These are phyloP conservation scores for Ancistrus triradiatus DNA, from an alignment of 2,113 vertebrate species.

Conservation along the genomic window DNA sequence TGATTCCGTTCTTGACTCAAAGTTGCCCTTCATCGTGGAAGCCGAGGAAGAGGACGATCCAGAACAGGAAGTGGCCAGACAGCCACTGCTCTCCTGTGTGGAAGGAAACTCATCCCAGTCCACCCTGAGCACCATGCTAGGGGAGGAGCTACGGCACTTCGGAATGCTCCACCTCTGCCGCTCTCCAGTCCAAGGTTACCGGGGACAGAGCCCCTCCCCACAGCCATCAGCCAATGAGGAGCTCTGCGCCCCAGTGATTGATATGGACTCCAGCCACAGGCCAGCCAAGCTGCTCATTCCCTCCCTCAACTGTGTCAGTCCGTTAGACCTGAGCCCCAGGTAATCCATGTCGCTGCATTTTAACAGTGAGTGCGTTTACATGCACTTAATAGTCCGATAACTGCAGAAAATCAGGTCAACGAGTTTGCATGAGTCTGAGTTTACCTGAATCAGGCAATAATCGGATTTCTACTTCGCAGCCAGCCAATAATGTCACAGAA, in stretches of 20 bases:
- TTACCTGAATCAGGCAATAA: too few species aligned
- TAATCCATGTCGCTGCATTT: slow-evolving; percentile 40
- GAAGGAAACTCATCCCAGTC: slow-evolving; percentile 68
- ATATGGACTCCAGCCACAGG: slow-evolving; percentile 50
- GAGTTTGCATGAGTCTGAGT: too few species aligned
- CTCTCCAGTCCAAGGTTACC: slow-evolving; percentile 68
- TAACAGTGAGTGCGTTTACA: not conserved
- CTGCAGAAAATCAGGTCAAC: too few species aligned
- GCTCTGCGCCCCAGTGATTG: slow-evolving; percentile 34
- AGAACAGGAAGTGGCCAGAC: slow-evolving; percentile 59
- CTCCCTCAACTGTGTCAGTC: slow-evolving; percentile 69
- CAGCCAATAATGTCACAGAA: too few species aligned
- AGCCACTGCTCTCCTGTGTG: slow-evolving; percentile 70
- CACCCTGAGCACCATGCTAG: slow-evolving; percentile 75
- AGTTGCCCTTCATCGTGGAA: slow-evolving; percentile 75
- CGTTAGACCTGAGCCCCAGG: slow-evolving; percentile 88
- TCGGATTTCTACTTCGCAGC: too few species aligned
- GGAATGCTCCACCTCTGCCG: slow-evolving; percentile 69
- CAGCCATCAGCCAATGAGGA: slow-evolving; percentile 55
- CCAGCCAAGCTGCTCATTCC: slow-evolving; percentile 81
- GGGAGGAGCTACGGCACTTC: slow-evolving; percentile 78
- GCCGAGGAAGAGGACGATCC: slow-evolving; percentile 59
- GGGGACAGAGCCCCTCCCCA: slow-evolving; percentile 68
- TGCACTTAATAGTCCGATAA: too few species aligned
- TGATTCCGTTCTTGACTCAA: slow-evolving; percentile 67